Evolutionary conservation across 2,113 vertebrate species (phyloP).

Genomic region (Indicator indicator): DNA sequence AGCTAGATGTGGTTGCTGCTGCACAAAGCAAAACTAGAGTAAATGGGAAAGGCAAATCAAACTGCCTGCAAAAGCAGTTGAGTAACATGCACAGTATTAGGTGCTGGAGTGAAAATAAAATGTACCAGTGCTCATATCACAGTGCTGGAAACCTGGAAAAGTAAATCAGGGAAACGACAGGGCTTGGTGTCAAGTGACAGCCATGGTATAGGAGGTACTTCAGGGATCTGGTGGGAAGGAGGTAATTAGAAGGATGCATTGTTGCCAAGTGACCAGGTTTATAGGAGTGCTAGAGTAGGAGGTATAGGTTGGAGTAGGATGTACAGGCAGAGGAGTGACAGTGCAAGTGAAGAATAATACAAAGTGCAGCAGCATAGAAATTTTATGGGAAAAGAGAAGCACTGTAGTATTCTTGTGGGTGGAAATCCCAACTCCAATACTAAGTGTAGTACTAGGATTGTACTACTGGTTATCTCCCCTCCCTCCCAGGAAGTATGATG

Average conservation of each 20-base stretch:
- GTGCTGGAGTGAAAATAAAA: background rate
- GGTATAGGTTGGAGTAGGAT: constrained; percentile 12
- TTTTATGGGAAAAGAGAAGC: background rate
- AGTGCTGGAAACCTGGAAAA: background rate
- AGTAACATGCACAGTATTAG: background rate
- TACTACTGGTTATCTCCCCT: background rate
- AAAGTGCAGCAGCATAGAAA: background rate
- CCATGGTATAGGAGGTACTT: background rate
- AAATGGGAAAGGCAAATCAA: background rate
- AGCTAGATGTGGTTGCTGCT: background rate
- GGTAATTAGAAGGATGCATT: background rate
- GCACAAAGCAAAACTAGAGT: background rate
- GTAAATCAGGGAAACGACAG: background rate
- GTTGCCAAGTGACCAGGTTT: constrained; percentile 30
- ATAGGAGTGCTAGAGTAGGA: background rate
- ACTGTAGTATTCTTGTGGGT: background rate
- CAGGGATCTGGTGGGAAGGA: background rate
- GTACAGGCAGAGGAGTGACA: constrained; percentile 16
- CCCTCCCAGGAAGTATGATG: constrained; percentile 19
- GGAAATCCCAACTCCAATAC: constrained; percentile 18
- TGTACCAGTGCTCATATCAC: rapidly evolving
- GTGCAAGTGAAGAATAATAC: background rate
- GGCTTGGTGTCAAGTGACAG: background rate
- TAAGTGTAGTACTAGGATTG: constrained; percentile 28
- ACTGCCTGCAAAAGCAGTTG: background rate